Evolutionary conservation across 2,888 invertebrate species (phyloP).

Genomic region (Eutolmus rufibarbis): DNA sequence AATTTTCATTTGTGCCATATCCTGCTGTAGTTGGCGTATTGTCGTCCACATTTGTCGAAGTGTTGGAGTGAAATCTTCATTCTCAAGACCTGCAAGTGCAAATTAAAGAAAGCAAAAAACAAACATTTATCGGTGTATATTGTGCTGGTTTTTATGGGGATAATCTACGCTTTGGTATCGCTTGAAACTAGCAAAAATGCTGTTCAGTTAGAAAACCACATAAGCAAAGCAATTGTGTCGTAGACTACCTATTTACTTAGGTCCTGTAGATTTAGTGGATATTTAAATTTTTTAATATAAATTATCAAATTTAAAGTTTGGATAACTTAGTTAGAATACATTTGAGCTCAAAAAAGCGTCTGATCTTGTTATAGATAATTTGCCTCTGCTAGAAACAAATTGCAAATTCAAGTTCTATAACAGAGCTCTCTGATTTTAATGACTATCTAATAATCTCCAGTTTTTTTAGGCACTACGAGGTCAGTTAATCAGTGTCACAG

Average conservation of each 20-base stretch:
- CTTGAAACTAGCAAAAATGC: background rate
- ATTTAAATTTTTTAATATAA: background rate
- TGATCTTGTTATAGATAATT: too few relatives aligned
- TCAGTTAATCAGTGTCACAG: too few relatives aligned
- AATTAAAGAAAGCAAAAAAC: slow-evolving; percentile 32
- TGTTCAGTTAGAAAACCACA: slow-evolving; percentile 3
- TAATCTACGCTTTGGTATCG: background rate
- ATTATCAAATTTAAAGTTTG: background rate
- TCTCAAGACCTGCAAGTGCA: slow-evolving; percentile 59
- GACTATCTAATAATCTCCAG: too few relatives aligned
- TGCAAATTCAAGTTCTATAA: too few relatives aligned
- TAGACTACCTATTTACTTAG: background rate
- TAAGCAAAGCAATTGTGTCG: background rate
- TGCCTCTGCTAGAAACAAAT: too few relatives aligned
- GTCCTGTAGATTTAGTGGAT: background rate
- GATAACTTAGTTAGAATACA: too few relatives aligned
- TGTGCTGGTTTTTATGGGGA: background rate
- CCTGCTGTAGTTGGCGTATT: slow-evolving; percentile 62
- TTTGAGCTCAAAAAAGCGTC: too few relatives aligned
- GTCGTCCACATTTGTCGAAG: slow-evolving; percentile 62
- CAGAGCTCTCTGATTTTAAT: too few relatives aligned
- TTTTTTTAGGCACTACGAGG: too few relatives aligned
- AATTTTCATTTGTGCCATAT: slow-evolving; percentile 62
- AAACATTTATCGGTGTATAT: slow-evolving; percentile 31
- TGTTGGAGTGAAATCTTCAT: slow-evolving; percentile 63